Percentiles rank a stretch among this genome's conserved stretches.
phyloP scores from a whole-genome alignment of 92 coral and sea anemone species.

The Ricordea florida region DNA sequence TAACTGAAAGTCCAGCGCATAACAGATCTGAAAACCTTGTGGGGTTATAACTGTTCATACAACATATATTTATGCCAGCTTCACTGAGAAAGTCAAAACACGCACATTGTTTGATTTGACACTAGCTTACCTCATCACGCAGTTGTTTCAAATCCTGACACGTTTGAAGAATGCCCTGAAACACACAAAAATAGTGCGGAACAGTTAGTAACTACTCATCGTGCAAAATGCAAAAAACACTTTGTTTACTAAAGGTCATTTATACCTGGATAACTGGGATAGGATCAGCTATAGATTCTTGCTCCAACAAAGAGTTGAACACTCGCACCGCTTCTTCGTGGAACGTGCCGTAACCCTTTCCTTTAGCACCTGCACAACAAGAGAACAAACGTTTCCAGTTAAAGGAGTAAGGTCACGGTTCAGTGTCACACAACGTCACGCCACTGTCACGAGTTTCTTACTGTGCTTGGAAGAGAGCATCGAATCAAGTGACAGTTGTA shows the following conservation, averaged over 20 bases:
- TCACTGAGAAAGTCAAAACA: background rate
- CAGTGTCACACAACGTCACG: too few relatives aligned
- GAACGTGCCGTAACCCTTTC: slow-evolving; percentile 97
- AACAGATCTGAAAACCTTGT: too few relatives aligned
- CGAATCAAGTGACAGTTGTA: too few relatives aligned
- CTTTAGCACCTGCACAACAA: slow-evolving; percentile 86
- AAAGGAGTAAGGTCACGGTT: too few relatives aligned
- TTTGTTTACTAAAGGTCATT: background rate
- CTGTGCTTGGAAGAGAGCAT: too few relatives aligned
- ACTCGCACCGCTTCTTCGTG: slow-evolving; percentile 98
- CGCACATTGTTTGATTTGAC: background rate
- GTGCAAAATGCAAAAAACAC: too few relatives aligned
- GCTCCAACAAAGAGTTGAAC: slow-evolving; percentile 90
- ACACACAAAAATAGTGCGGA: background rate
- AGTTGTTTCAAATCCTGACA: slow-evolving; percentile 96
- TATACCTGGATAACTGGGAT: slow-evolving; percentile 97
- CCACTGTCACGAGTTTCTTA: too few relatives aligned
- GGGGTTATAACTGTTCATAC: too few relatives aligned
- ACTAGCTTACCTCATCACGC: slow-evolving; percentile 82
- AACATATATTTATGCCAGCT: too few relatives aligned
- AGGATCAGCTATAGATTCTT: slow-evolving; percentile 96
- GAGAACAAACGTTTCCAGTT: background rate
- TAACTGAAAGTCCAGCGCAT: too few relatives aligned
- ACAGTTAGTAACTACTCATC: too few relatives aligned
- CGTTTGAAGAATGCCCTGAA: slow-evolving; percentile 95